A percentile compares a stretch with the other conserved stretches of the same genome.
These are phyloP conservation scores for Allobates femoralis DNA, from an alignment of 2,797 vertebrate genomes.

Conservation along the genomic window DNA sequence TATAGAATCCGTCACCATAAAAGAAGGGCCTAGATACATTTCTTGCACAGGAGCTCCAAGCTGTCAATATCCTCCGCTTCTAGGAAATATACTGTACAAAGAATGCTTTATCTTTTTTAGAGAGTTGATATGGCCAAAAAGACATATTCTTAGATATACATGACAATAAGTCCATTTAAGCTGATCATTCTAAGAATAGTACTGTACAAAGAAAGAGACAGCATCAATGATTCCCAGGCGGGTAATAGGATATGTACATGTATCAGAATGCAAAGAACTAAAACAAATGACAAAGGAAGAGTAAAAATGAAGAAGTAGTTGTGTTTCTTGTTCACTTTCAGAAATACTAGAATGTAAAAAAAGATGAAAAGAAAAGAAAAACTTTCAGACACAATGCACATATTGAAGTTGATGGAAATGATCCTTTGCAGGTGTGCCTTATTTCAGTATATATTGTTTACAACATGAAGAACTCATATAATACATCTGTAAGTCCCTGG, in stretches of 20 bases:
- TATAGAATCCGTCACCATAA: too few species aligned
- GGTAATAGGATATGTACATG: background rate
- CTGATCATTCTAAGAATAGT: background rate
- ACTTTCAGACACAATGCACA: background rate
- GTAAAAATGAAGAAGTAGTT: background rate
- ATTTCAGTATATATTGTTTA: background rate
- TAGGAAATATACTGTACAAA: too few species aligned
- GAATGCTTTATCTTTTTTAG: background rate
- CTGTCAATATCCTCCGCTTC: too few species aligned
- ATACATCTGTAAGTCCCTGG: background rate
- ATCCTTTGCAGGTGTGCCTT: slow-evolving; percentile 17
- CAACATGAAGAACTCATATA: background rate
- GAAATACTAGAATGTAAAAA: background rate
- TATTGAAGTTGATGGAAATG: background rate
- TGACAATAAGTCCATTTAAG: background rate
- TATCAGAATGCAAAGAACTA: background rate
- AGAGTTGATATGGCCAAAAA: background rate
- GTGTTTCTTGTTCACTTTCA: background rate
- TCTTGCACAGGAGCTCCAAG: too few species aligned
- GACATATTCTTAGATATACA: background rate
- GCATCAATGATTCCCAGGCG: background rate
- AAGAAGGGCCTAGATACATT: too few species aligned
- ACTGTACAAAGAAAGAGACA: background rate
- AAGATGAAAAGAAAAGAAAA: background rate
- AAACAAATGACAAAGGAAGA: background rate